Evolutionary conservation across 2,797 vertebrate genomes (phyloP).

Genomic region (Enteromius thamalakanensis): DNA sequence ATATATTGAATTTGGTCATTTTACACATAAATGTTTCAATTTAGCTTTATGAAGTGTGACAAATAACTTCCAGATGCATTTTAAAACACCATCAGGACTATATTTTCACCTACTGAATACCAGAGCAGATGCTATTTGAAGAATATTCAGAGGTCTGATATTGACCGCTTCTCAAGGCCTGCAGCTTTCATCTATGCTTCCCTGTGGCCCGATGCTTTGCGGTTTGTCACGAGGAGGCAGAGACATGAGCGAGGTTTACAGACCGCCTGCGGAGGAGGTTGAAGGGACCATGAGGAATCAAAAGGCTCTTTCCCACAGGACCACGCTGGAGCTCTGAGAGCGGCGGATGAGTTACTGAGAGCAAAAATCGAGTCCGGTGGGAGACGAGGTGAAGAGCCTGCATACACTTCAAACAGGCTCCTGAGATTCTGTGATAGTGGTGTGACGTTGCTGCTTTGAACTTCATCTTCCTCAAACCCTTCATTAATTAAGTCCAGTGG

Average conservation of each 20-base stretch:
- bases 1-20: neutral
- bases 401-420: neutral
- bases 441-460: neutral
- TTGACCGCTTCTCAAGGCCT: neutral
- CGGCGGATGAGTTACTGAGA: neutral
- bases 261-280: neutral
- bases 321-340: neutral
- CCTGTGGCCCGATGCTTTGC: neutral
- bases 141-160: constrained; percentile 15
- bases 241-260: neutral
- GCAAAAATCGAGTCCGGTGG: neutral
- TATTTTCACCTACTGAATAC: neutral
- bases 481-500: neutral
- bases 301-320: constrained; percentile 10
- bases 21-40: neutral
- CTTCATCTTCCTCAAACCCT: neutral
- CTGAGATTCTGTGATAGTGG: neutral
- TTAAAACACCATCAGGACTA: neutral
- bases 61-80: constrained; percentile 4
- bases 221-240: constrained; percentile 8
- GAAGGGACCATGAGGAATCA: constrained; percentile 11
- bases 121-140: constrained; percentile 29
- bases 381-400: neutral
- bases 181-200: constrained; percentile 12
- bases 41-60: neutral